Evolutionary conservation across 1,140 invertebrate species (phyloP).

Genomic region (Mactra quadrangularis): DNA sequence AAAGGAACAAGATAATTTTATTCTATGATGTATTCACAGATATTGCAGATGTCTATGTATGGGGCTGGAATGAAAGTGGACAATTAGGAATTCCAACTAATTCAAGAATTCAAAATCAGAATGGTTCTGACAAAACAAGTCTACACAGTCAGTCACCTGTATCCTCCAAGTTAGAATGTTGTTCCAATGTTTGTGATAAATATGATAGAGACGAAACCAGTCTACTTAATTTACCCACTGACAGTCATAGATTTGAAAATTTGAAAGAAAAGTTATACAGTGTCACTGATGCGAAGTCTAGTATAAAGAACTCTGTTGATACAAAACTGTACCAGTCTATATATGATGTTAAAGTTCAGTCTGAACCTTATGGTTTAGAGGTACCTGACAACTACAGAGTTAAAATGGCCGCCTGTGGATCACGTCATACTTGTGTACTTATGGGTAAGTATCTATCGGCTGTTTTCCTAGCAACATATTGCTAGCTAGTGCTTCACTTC

Average conservation of each 20-base stretch:
- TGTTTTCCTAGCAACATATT: too few species aligned
- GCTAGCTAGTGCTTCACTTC: too few species aligned
- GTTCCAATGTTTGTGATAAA: too few species aligned
- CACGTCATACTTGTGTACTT: constrained; percentile 77
- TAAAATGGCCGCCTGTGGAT: constrained; percentile 74
- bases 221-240: too few species aligned
- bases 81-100: constrained; percentile 88
- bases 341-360: constrained; percentile 65
- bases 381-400: constrained; percentile 63
- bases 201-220: too few species aligned
- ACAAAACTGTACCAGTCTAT: constrained; percentile 54
- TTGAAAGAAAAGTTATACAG: too few species aligned
- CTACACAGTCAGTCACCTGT: not conserved
- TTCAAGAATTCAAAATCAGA: not conserved
- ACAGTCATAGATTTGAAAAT: too few species aligned
- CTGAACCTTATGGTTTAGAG: constrained; percentile 67
- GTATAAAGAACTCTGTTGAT: not conserved
- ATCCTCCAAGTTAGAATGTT: too few species aligned
- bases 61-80: constrained; percentile 94
- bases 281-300: too few species aligned
- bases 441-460: constrained; percentile 68
- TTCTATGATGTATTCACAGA: too few species aligned
- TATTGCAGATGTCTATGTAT: constrained; percentile 88
- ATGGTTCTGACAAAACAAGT: not conserved
- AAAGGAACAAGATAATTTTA: too few species aligned